Evolutionary conservation across 2,113 vertebrate genomes (phyloP).

Genomic region (Sceloporus tristichus): DNA sequence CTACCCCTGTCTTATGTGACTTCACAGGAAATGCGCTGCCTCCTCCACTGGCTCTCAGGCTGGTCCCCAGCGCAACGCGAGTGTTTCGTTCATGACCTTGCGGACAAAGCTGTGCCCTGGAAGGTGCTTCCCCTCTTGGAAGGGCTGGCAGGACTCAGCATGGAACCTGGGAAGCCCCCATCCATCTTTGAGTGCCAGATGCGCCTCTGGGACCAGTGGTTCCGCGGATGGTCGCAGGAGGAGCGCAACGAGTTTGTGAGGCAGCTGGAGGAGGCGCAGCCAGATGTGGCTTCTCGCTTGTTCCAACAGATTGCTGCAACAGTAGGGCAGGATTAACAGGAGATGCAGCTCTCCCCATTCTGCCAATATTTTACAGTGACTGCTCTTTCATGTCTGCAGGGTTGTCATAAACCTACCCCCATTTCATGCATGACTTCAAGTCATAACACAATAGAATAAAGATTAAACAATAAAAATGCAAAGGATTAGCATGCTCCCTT

Average conservation of each 20-base stretch:
- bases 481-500: not conserved
- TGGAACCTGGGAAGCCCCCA: constrained; percentile 77
- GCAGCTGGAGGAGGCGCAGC: constrained; percentile 82
- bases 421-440: not conserved
- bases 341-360: no score
- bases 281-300: constrained; percentile 85
- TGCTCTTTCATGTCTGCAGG: not conserved
- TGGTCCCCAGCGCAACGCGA: constrained; percentile 83
- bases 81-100: constrained; percentile 85
- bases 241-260: constrained; percentile 88
- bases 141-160: constrained; percentile 81
- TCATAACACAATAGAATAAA: constrained; percentile 13
- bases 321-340: constrained; percentile 79
- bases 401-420: not conserved
- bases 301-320: constrained; percentile 85
- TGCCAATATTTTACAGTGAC: no score
- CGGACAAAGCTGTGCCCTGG: constrained; percentile 89
- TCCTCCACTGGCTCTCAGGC: constrained; percentile 88
- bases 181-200: constrained; percentile 92
- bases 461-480: no score
- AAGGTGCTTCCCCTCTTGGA: constrained; percentile 88
- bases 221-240: constrained; percentile 88
- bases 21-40: constrained; percentile 88
- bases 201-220: constrained; percentile 92
- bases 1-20: constrained; percentile 83